Evolutionary conservation across 2,113 vertebrate species (phyloP), one percentile per base, ranked within the genome.

Genomic region (Gasterosteus nipponicus): DNA sequence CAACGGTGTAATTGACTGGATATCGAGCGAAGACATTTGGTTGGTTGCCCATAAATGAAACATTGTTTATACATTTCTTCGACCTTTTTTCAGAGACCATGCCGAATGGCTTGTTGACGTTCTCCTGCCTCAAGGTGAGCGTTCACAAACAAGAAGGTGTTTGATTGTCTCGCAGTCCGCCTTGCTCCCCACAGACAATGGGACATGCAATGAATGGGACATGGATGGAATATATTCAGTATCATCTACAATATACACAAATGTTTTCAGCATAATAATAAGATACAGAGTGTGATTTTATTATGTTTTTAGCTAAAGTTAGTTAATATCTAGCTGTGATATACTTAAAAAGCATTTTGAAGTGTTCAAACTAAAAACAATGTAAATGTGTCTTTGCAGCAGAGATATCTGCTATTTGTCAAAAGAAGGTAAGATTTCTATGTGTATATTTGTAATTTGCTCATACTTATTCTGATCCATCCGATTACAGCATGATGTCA

Each of bases 371-470:
- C 76, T 83, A 19, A 82, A 77, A 31, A 83, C 35, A 38, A 38
- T 38, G 75, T 96, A 78, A 69, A 86, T 95, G 93, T 94, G 89
- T 91, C 84, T 89, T 94, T 95, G 93, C 97, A 99, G 98, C 98
- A 94, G 98, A 99, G 94, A 99, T 99, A 94, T 99, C 98, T 93
- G 98, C 98, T 88, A 99, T 99, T 94, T 99, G 98, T 95, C 98
- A 99, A 94, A 99, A 99, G 93, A 99, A 99, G 97, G 98, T 99
- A 97, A 97, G 96, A 91, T 54, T 68, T 68, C 47, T 53, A 70
- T 87, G 81, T 39, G n/a, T 67, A 33, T 54, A 70, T 86, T 83
- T 39, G n/a, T 67, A 29, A 49, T 75, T 46, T 84, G 60, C 66
- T 89, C 88, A 90, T 90, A 51, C 88, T 83, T 89, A 89, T 92